Evolutionary conservation across 2,888 invertebrate genomes (phyloP).

Genomic region (Melolontha melolontha): DNA sequence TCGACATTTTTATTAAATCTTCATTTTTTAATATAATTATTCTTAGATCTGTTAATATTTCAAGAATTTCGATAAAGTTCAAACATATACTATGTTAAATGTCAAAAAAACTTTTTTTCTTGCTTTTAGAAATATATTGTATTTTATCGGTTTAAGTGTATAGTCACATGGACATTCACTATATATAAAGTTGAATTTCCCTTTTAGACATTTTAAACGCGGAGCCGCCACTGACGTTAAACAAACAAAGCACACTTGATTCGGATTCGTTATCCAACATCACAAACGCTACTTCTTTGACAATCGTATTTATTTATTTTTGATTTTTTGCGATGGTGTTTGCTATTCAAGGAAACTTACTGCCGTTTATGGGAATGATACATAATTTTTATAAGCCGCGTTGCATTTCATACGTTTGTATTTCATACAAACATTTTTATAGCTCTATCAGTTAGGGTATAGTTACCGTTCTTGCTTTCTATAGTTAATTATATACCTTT

Average conservation of each 20-base stretch:
- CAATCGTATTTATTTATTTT: conserved; percentile 49
- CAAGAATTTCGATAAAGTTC: too few relatives aligned
- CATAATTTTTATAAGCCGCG: conserved; percentile 46
- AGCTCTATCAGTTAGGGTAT: conserved; percentile 34
- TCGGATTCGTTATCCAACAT: too few relatives aligned
- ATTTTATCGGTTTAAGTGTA: not conserved
- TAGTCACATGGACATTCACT: not conserved
- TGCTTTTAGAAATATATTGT: not conserved
- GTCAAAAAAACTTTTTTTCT: too few relatives aligned
- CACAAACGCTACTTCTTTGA: conserved; percentile 50
- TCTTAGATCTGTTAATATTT: too few relatives aligned
- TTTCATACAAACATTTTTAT: conserved; percentile 43
- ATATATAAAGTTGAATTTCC: conserved; percentile 38
- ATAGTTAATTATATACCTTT: conserved; percentile 9
- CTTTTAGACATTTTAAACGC: conserved; percentile 38
- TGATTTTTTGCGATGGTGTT: conserved; percentile 44
- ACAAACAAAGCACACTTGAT: conserved; percentile 45
- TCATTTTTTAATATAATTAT: too few relatives aligned
- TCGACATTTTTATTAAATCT: too few relatives aligned
- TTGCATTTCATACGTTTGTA: too few relatives aligned
- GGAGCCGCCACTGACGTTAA: conserved; percentile 32
- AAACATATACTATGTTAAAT: too few relatives aligned
- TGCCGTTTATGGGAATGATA: conserved; percentile 49
- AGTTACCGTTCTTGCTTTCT: not conserved
- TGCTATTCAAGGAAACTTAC: conserved; percentile 51